A percentile compares a stretch with the other conserved stretches of the same genome.
Conservation (phyloP, 1,140 invertebrate genomes). For the Eubasilissa regina region DNA sequence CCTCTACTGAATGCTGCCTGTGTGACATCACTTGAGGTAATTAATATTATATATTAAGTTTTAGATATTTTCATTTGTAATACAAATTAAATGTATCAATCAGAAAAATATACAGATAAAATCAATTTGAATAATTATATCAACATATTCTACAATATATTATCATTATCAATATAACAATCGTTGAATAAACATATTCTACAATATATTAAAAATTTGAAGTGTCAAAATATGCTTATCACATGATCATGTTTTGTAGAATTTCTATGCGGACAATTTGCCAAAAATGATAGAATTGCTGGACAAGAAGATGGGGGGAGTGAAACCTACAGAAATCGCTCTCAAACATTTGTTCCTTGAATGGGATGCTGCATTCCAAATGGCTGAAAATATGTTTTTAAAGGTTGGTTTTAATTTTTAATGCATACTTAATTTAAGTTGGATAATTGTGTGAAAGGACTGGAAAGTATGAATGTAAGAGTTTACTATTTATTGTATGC, state of each 20-base stretch:
- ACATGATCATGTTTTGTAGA: slow-evolving; percentile 44
- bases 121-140: no score
- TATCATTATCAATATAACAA: no score
- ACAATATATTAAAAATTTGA: no score
- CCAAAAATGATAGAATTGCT: slow-evolving; percentile 30
- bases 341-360: slow-evolving; percentile 43
- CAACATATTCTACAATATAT: no score
- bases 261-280: slow-evolving; percentile 42
- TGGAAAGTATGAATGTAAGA: no score
- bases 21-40: slow-evolving; percentile 37
- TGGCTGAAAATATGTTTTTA: slow-evolving; percentile 53
- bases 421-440: background rate
- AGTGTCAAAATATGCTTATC: no score
- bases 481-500: no score
- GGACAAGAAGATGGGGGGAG: slow-evolving; percentile 36
- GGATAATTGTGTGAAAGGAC: no score
- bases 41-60: background rate
- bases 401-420: slow-evolving; percentile 39
- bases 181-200: no score
- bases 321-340: slow-evolving; percentile 16
- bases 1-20: slow-evolving; percentile 38
- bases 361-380: slow-evolving; percentile 45
- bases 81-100: no score
- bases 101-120: no score
- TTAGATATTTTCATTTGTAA: no score